phyloP scores from a whole-genome alignment of 2,113 vertebrate genomes.

The Rhinichthys klamathensis region DNA sequence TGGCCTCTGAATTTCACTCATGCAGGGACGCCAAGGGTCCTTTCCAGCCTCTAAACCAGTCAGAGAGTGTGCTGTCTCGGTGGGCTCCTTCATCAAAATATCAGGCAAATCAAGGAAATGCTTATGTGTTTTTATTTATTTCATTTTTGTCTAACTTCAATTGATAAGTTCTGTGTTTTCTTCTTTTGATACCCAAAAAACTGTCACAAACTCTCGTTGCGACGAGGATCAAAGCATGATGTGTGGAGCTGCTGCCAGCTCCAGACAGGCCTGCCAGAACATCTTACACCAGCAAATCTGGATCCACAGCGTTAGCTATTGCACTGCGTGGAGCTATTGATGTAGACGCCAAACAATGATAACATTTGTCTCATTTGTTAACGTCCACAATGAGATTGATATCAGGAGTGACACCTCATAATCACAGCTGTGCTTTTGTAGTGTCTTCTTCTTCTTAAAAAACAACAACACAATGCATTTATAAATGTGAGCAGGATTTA shows the following conservation, averaged over 20 bases:
- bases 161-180: conserved; percentile 15
- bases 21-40: background rate
- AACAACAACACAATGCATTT: too few species aligned
- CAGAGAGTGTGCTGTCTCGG: background rate
- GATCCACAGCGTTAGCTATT: background rate
- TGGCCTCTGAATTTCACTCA: background rate
- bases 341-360: background rate
- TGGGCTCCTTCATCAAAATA: background rate
- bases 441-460: background rate
- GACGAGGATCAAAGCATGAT: background rate
- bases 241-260: conserved; percentile 9
- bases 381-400: background rate
- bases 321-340: background rate
- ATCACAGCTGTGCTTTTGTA: background rate
- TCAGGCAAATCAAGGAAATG: background rate
- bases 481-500: too few species aligned
- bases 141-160: background rate
- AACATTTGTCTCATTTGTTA: background rate
- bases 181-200: conserved; percentile 18
- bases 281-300: background rate
- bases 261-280: conserved; percentile 5
- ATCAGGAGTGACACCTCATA: background rate
- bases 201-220: background rate
- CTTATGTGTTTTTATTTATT: conserved; percentile 10
- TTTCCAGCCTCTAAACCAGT: background rate